Evolutionary conservation across 2,797 vertebrate species (phyloP), one percentile per base, ranked within the genome.

Genomic region (Pitangus sulphuratus): DNA sequence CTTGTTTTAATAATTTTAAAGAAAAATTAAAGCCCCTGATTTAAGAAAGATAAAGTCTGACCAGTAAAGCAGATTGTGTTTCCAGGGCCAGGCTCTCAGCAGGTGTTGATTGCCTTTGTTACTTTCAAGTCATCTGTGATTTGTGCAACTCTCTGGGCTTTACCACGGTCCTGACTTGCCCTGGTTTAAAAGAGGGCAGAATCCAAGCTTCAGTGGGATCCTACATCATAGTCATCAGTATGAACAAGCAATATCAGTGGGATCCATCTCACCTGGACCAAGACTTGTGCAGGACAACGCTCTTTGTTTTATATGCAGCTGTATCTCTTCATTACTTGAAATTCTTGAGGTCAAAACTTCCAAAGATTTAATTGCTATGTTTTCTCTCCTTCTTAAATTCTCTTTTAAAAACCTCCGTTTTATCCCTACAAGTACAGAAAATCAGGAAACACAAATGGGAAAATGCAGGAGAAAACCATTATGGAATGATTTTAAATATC

Each of bases 81-180:
- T 81, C 64, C 48, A 62, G 42, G 48, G 31, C 48, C 17, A 26
- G 79, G 18, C 53, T 83, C 69, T 48, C 39, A 74, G 72, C 62
- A 66, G 54, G 9, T 45, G 40, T 16, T 74, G 37, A 62, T 80
- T 87, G 51, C 31, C 56, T 85, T 86, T 84, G 25, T 11, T 74
- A 33, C 82, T 86, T 77, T 80, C 37, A 70, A 83, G 30, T 60
- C 76, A 75, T 9, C 48, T 88, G 57, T 31, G 37, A 91, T 84
- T 87, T 31, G 16, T 45, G 64, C 1, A 3, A 0, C 70, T 84
- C 62, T 35, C 31, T 65, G 12, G 51, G 28, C 8, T 94, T 86
- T 90, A 50, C 31, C 17, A n/a, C 35, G 58, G 61, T 25, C 17
- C 22, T 68, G 17, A 75, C 93, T 87, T 91, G 56, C 28, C 48